These are phyloP conservation scores for Petaurus breviceps DNA, from an alignment of 2,113 vertebrate genomes.

Conservation along the genomic window DNA sequence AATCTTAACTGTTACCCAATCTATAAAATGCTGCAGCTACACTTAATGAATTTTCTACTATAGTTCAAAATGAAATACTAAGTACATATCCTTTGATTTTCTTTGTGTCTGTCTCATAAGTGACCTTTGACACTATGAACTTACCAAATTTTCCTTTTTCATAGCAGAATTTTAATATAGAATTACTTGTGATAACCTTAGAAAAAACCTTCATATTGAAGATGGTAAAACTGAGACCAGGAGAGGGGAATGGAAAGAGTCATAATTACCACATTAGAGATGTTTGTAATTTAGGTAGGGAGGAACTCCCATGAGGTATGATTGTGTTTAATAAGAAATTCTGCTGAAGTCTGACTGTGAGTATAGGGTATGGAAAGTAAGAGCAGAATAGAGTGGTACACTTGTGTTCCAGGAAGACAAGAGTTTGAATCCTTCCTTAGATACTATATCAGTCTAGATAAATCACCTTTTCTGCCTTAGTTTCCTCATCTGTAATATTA, in stretches of 20 bases:
- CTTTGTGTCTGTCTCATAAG: constrained; percentile 9
- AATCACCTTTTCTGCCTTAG: neutral
- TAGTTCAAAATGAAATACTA: constrained; percentile 49
- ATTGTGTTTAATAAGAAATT: neutral
- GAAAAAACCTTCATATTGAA: neutral
- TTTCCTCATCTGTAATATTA: neutral
- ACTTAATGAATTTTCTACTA: constrained; percentile 47
- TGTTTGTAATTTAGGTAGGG: neutral
- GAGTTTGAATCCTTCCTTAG: neutral
- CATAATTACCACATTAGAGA: neutral
- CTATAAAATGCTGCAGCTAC: constrained; percentile 49
- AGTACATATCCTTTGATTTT: neutral
- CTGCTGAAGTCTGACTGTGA: neutral
- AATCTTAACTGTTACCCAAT: constrained; percentile 40
- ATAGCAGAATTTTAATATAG: neutral
- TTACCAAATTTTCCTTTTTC: neutral
- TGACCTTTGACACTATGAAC: neutral
- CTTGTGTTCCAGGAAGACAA: neutral
- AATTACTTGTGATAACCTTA: neutral
- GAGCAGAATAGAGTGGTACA: neutral
- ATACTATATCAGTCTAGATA: neutral
- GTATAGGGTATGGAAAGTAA: neutral
- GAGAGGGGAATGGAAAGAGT: neutral
- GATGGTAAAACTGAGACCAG: neutral
- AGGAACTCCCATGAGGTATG: neutral